Percentiles rank a stretch among this genome's conserved stretches.
Evolutionary conservation across 1,140 invertebrate genomes (phyloP).

Genomic region (Hetaerina americana): DNA sequence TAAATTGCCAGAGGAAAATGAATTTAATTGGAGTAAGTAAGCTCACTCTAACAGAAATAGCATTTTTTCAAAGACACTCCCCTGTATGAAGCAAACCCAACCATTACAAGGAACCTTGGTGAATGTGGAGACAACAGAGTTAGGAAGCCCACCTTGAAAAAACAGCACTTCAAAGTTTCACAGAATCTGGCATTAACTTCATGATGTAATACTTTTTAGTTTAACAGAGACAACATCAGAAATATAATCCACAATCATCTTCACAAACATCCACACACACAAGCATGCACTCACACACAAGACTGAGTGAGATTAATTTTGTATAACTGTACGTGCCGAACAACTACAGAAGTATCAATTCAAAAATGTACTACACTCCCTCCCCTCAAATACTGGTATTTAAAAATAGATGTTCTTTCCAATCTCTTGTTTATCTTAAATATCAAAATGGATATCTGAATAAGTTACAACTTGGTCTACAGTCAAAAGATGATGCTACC

Average conservation of each 20-base stretch:
- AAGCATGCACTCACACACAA: neutral
- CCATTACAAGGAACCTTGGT: too few species aligned
- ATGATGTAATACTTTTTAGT: neutral
- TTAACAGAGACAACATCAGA: neutral
- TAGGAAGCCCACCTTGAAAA: too few species aligned
- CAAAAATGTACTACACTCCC: neutral
- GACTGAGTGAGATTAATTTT: neutral
- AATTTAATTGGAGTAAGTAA: too few species aligned
- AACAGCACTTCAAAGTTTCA: too few species aligned
- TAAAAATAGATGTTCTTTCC: neutral
- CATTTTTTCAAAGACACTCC: too few species aligned
- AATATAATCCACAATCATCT: neutral
- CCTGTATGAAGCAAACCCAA: too few species aligned
- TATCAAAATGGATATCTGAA: neutral
- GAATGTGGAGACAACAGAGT: too few species aligned
- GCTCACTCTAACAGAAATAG: too few species aligned
- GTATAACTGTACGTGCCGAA: neutral
- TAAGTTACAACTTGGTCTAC: neutral
- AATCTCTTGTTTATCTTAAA: neutral
- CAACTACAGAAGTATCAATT: neutral
- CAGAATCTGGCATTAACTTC: too few species aligned
- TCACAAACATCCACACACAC: neutral
- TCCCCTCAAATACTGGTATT: neutral
- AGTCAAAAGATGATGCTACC: neutral
- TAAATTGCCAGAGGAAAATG: too few species aligned